A percentile compares a stretch with the other conserved stretches of the same genome.
Evolutionary conservation across 2,888 invertebrate species (phyloP).

Genomic region (Pocota personata): DNA sequence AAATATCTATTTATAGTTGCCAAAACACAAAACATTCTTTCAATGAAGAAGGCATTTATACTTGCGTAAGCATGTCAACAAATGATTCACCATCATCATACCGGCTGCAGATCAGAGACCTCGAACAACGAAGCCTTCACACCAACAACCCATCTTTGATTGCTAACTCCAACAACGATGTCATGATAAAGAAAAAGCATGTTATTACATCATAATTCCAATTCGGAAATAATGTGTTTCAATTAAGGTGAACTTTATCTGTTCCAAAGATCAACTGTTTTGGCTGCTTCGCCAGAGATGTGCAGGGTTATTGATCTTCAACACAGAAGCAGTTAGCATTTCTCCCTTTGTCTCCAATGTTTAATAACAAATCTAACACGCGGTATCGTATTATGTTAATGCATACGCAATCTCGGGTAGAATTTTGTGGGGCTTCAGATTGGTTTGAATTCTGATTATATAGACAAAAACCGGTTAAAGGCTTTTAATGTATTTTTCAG

Average conservation of each 20-base stretch:
- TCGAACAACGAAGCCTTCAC: neutral
- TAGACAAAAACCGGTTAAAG: constrained; percentile 40
- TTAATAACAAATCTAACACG: constrained; percentile 34
- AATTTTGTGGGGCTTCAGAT: constrained; percentile 11
- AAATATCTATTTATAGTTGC: too few relatives aligned
- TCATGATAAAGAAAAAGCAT: neutral
- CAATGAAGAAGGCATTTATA: too few relatives aligned
- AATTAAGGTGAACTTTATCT: constrained; percentile 17
- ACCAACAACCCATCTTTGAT: neutral
- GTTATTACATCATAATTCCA: neutral
- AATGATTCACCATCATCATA: neutral
- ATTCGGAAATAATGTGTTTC: neutral
- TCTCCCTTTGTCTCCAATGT: neutral
- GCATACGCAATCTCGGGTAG: neutral
- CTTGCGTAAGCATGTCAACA: too few relatives aligned
- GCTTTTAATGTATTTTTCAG: neutral
- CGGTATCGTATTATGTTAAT: constrained; percentile 5
- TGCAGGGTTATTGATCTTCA: constrained; percentile 14
- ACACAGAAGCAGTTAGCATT: neutral
- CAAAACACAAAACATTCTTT: too few relatives aligned
- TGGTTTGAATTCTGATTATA: neutral
- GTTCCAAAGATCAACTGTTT: neutral
- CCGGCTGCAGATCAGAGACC: neutral
- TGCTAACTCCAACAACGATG: neutral
- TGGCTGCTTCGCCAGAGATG: neutral